These are phyloP conservation scores for Apostichopus leukothele DNA, from an alignment of 53 echinoderm and acorn worm species.

Conservation along the genomic window DNA sequence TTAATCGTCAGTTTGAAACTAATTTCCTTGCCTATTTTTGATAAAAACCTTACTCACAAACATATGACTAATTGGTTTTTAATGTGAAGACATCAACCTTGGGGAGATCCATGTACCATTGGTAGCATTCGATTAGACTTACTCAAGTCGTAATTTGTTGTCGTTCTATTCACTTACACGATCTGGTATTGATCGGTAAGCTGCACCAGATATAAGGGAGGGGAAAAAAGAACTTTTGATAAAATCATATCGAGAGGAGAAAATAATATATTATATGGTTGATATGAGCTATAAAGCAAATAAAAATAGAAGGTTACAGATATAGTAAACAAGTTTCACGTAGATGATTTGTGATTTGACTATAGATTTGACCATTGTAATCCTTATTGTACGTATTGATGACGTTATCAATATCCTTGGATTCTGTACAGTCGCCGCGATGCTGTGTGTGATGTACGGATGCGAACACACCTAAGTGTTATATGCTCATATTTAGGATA, in stretches of 20 bases:
- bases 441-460: not conserved
- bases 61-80: not conserved
- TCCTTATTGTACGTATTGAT: not conserved
- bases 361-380: too few species aligned
- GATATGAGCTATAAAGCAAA: not conserved
- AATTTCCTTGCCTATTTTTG: too few species aligned
- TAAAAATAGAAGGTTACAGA: not conserved
- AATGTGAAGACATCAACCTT: not conserved
- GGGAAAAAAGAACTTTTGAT: not conserved
- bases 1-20: too few species aligned
- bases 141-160: constrained; percentile 20
- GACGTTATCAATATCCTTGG: not conserved
- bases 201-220: not conserved
- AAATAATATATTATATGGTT: not conserved
- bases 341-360: too few species aligned
- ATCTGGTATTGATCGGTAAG: not conserved
- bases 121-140: constrained; percentile 19
- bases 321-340: not conserved
- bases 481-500: not conserved
- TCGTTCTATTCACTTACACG: not conserved
- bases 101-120: not conserved
- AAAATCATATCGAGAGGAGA: not conserved
- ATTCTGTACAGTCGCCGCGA: not conserved
- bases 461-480: not conserved
- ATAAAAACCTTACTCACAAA: too few species aligned